phyloP scores from a whole-genome alignment of 2,797 vertebrate genomes.

The Podarcis lilfordi region DNA sequence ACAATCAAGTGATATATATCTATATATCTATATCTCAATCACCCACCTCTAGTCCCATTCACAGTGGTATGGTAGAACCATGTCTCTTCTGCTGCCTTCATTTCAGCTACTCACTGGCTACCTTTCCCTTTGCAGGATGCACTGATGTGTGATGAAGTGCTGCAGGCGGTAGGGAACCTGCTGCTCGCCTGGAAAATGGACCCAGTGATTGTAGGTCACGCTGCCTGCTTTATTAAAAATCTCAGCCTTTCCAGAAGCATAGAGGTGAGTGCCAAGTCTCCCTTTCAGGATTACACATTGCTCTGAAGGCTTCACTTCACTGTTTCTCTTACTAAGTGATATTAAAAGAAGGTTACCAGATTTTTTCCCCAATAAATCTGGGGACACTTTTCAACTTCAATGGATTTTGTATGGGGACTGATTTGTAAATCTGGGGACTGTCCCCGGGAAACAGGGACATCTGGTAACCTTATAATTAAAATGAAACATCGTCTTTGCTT shows the following conservation, averaged over 20 bases:
- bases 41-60: rapidly evolving
- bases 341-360: not conserved
- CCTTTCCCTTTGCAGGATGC: constrained; percentile 72
- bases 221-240: constrained; percentile 77
- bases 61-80: not conserved
- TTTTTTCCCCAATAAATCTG: no score
- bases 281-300: not conserved
- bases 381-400: no score
- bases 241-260: constrained; percentile 67
- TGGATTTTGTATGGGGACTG: no score
- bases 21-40: no score
- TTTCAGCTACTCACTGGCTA: not conserved
- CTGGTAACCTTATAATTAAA: not conserved
- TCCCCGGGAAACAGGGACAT: no score
- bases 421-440: no score
- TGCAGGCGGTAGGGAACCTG: constrained; percentile 74
- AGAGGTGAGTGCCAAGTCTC: constrained; percentile 55
- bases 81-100: rapidly evolving
- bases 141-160: constrained; percentile 74
- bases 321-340: constrained; percentile 3
- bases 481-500: not conserved
- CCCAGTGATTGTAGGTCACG: constrained; percentile 71
- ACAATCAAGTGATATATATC: no score
- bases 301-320: constrained; percentile 6
- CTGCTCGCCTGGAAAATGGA: constrained; percentile 71